A percentile compares a stretch with the other conserved stretches of the same genome.
Evolutionary conservation across 2,113 vertebrate genomes (phyloP).

Genomic region (Phrynocephalus versicolor): DNA sequence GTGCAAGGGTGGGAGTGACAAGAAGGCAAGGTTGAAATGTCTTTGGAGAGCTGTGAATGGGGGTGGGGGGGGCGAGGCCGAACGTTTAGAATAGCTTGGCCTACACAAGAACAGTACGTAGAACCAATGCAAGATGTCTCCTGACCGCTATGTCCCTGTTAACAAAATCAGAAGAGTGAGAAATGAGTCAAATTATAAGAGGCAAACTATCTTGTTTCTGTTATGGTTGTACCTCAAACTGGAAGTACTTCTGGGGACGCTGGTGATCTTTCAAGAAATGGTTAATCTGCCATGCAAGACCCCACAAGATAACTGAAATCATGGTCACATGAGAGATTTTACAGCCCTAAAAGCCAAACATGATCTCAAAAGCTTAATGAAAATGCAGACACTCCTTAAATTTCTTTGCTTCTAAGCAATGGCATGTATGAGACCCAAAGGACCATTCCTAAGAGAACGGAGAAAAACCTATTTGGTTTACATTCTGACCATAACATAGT

Average conservation of each 20-base stretch:
- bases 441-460: rapidly evolving
- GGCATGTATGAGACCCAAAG: rapidly evolving
- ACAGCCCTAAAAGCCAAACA: not conserved
- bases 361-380: constrained; percentile 32
- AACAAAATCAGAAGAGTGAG: not conserved
- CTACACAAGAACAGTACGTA: not conserved
- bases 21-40: constrained; percentile 19
- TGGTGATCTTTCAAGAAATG: not conserved
- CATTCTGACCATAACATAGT: not conserved
- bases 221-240: not conserved
- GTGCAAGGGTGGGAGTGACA: constrained; percentile 17
- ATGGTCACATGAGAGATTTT: constrained; percentile 29
- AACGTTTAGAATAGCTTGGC: constrained; percentile 28
- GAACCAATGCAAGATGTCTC: not conserved
- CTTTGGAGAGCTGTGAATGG: constrained; percentile 19
- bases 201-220: not conserved
- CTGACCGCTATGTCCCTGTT: not conserved
- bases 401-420: constrained; percentile 10
- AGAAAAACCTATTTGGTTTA: not conserved
- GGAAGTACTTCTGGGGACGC: not conserved
- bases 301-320: not conserved
- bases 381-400: constrained; percentile 45
- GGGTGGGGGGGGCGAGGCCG: not conserved
- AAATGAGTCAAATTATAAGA: not conserved
- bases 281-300: not conserved